Evolutionary conservation across 2,797 vertebrate genomes (phyloP).

Genomic region (Pangasius macronema): DNA sequence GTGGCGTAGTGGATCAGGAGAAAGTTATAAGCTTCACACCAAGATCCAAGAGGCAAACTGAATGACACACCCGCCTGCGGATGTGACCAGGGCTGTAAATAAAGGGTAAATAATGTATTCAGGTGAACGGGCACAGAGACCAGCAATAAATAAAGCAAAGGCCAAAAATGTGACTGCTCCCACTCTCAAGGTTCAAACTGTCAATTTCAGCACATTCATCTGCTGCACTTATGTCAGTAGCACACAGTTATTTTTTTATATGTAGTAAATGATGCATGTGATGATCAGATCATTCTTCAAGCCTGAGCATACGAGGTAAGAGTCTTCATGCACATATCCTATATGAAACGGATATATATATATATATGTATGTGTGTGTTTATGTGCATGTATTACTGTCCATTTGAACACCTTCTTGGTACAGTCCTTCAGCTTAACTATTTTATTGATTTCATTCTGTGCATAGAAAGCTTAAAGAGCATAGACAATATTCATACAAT

Average conservation of each 20-base stretch:
- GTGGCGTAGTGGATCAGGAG: too few species aligned
- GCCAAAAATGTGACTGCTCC: conserved; percentile 42
- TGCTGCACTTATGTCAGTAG: not conserved
- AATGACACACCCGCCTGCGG: not conserved
- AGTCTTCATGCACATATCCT: too few species aligned
- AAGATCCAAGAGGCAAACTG: not conserved
- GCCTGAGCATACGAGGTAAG: not conserved
- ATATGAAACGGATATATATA: not conserved
- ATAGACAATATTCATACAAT: conserved; percentile 1
- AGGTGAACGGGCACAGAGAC: not conserved
- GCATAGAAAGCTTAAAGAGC: not conserved
- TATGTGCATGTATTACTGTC: conserved; percentile 1
- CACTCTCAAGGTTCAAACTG: not conserved
- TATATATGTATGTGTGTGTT: not conserved
- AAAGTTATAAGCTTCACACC: not conserved
- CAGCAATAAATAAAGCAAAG: conserved; percentile 34
- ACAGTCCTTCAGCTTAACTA: not conserved
- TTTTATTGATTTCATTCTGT: not conserved
- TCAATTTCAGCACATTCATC: conserved; percentile 12
- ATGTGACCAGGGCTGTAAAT: conserved; percentile 2
- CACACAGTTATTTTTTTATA: not conserved
- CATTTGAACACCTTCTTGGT: not conserved
- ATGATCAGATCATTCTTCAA: not conserved
- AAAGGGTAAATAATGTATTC: conserved; percentile 8
- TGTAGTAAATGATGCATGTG: not conserved